Conservation (phyloP, 2,888 invertebrate genomes). For the Limnephilus rhombicus region DNA sequence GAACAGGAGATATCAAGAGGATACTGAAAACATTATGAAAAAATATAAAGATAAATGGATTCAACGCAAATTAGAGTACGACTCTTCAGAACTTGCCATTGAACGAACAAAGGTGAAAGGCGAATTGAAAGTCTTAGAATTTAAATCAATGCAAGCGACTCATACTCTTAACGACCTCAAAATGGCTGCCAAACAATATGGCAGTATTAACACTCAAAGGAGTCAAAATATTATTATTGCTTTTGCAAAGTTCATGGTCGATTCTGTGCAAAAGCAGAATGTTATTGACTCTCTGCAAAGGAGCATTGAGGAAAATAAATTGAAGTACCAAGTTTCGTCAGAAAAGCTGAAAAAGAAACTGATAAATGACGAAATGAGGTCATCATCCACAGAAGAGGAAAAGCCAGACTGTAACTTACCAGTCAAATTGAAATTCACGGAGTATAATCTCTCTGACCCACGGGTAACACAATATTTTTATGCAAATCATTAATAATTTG, state of each 20-base stretch:
- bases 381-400: neutral
- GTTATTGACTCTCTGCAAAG: neutral
- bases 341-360: neutral
- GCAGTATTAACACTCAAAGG: slow-evolving; percentile 6
- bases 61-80: slow-evolving; percentile 29
- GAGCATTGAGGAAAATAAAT: slow-evolving; percentile 15
- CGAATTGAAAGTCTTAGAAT: neutral
- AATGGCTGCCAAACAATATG: neutral
- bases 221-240: slow-evolving; percentile 38
- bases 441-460: neutral
- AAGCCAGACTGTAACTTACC: slow-evolving; percentile 9
- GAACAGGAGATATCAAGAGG: slow-evolving; percentile 34
- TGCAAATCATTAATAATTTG: neutral
- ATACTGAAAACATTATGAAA: slow-evolving; percentile 15
- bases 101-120: slow-evolving; percentile 16
- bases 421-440: neutral
- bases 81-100: slow-evolving; percentile 46
- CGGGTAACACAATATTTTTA: neutral
- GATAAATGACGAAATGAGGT: neutral
- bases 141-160: slow-evolving; percentile 14
- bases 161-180: neutral
- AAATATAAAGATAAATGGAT: slow-evolving; percentile 44
- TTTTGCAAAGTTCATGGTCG: slow-evolving; percentile 48
- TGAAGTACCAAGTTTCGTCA: neutral
- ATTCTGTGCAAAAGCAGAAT: neutral